Evolutionary conservation across 2,113 vertebrate genomes (phyloP).

Genomic region (Coturnix japonica): DNA sequence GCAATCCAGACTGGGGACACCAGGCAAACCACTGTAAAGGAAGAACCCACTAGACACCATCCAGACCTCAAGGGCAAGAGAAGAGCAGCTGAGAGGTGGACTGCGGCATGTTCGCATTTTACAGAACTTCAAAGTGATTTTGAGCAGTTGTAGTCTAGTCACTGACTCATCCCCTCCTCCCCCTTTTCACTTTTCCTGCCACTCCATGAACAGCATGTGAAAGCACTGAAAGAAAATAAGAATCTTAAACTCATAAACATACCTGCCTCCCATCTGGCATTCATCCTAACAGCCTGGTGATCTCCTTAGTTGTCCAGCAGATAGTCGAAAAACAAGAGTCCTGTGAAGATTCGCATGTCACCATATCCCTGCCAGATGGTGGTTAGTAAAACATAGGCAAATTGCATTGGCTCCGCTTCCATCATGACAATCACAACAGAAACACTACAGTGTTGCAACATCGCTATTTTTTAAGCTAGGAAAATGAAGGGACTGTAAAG

Average conservation of each 20-base stretch:
- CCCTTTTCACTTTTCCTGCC: slow-evolving; percentile 69
- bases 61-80: not conserved
- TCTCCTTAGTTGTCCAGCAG: slow-evolving; percentile 82
- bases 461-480: slow-evolving; percentile 46
- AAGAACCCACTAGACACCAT: not conserved
- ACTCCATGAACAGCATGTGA: slow-evolving; percentile 73
- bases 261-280: slow-evolving; percentile 84
- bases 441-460: slow-evolving; percentile 64
- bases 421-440: slow-evolving; percentile 77
- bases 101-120: slow-evolving; percentile 5
- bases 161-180: slow-evolving; percentile 49
- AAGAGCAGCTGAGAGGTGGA: slow-evolving; percentile 1
- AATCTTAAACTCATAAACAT: slow-evolving; percentile 81
- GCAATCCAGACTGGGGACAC: not conserved
- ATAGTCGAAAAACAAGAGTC: slow-evolving; percentile 83
- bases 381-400: slow-evolving; percentile 80
- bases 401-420: slow-evolving; percentile 77
- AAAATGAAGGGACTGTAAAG: slow-evolving; percentile 38
- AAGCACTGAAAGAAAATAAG: slow-evolving; percentile 79
- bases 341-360: slow-evolving; percentile 82
- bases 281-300: slow-evolving; percentile 80
- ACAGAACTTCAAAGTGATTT: slow-evolving; percentile 55
- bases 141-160: slow-evolving; percentile 48
- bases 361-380: slow-evolving; percentile 82
- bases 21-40: not conserved